A percentile compares a stretch with the other conserved stretches of the same genome.
These are phyloP conservation scores for Limnephilus marmoratus DNA, from an alignment of 2,888 invertebrate genomes.

Conservation along the genomic window DNA sequence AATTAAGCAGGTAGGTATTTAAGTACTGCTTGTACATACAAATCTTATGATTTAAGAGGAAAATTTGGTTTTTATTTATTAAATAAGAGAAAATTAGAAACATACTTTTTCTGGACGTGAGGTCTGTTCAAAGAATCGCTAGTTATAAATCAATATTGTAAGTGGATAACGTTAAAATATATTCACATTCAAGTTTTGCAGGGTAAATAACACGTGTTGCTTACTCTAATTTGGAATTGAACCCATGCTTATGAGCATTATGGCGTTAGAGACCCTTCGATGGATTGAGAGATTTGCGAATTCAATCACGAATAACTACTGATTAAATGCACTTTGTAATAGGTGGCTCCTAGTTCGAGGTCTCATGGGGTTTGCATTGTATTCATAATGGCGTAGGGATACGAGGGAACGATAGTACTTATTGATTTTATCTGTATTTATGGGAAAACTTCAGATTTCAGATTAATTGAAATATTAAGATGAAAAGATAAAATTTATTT, in stretches of 20 bases:
- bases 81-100: no score
- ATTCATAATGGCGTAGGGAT: background rate
- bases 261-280: background rate
- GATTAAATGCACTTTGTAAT: constrained; percentile 44
- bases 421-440: background rate
- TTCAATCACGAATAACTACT: constrained; percentile 40
- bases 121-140: no score
- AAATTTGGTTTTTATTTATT: no score
- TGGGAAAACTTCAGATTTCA: background rate
- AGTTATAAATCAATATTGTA: background rate
- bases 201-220: constrained; percentile 21
- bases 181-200: constrained; percentile 4
- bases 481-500: background rate
- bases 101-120: background rate
- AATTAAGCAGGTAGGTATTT: no score
- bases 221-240: constrained; percentile 4
- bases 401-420: background rate
- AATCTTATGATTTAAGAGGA: no score
- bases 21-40: no score
- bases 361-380: constrained; percentile 21
- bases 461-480: background rate
- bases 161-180: background rate
- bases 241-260: background rate
- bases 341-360: background rate
- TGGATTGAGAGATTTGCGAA: constrained; percentile 42